phyloP scores from a whole-genome alignment of 2,797 vertebrate species.

The Florisuga fusca region DNA sequence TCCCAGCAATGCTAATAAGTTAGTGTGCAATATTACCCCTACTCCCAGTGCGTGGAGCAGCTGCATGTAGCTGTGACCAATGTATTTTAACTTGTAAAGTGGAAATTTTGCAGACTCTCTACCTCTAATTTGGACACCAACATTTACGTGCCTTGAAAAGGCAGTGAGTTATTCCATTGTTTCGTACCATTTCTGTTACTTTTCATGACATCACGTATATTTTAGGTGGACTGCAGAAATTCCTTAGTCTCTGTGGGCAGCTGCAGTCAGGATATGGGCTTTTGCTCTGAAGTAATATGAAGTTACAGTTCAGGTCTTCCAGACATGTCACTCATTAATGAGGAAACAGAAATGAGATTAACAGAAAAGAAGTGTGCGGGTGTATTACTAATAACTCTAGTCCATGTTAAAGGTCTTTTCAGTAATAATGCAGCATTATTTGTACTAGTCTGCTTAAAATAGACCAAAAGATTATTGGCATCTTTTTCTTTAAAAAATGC shows the following conservation, averaged over 20 bases:
- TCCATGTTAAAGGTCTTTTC: neutral
- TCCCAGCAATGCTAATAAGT: conserved; percentile 42
- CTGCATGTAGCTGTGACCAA: neutral
- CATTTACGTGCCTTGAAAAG: neutral
- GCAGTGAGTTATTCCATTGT: neutral
- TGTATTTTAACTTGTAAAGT: neutral
- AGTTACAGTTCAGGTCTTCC: neutral
- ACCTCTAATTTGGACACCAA: neutral
- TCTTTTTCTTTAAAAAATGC: neutral
- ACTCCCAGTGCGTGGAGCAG: neutral
- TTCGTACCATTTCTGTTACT: neutral
- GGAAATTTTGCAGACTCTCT: neutral
- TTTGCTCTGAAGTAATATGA: neutral
- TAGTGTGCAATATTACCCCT: neutral
- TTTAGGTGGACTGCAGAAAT: neutral
- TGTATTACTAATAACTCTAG: neutral
- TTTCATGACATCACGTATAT: neutral
- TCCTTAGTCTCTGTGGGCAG: neutral
- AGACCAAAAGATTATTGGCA: neutral
- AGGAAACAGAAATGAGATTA: neutral
- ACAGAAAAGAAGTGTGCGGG: neutral
- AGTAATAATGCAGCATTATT: neutral
- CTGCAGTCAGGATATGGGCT: neutral
- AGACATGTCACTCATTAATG: neutral
- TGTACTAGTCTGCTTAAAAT: neutral